Conservation (phyloP, 2,113 vertebrate species). For the Forbesichthys papilliferus region DNA sequence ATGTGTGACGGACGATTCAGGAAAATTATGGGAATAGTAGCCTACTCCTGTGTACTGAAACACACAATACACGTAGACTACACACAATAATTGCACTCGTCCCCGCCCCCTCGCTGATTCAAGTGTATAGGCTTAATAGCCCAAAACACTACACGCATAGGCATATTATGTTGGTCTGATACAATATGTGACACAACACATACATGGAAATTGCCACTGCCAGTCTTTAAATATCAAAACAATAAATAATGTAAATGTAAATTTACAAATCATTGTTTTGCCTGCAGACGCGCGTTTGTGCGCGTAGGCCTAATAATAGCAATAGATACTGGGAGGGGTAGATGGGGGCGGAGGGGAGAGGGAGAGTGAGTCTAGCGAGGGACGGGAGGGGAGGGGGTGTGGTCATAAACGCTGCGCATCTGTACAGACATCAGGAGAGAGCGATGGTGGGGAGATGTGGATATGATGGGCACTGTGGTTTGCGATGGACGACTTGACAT, state of each 20-base stretch:
- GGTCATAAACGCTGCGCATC: conserved; percentile 3
- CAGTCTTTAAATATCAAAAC: no score
- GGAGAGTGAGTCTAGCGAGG: no score
- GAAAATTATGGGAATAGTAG: conserved; percentile 46
- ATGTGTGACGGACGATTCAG: conserved; percentile 57
- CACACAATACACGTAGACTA: background rate
- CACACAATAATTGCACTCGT: background rate
- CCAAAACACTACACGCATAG: no score
- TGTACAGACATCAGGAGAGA: background rate
- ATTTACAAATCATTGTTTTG: background rate
- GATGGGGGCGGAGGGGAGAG: background rate
- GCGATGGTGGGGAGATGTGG: conserved; percentile 10
- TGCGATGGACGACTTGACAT: conserved; percentile 40
- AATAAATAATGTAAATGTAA: background rate
- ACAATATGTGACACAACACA: no score
- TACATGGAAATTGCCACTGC: no score
- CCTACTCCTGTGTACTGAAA: background rate
- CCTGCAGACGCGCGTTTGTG: conserved; percentile 3
- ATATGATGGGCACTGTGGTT: conserved; percentile 60
- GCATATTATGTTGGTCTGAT: no score
- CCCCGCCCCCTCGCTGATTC: no score
- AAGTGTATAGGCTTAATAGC: no score
- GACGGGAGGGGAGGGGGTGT: background rate
- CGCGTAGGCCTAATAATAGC: background rate
- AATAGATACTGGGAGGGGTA: background rate